Evolutionary conservation across 2,888 invertebrate species (phyloP).

Genomic region (Cheilosia vernalis): DNA sequence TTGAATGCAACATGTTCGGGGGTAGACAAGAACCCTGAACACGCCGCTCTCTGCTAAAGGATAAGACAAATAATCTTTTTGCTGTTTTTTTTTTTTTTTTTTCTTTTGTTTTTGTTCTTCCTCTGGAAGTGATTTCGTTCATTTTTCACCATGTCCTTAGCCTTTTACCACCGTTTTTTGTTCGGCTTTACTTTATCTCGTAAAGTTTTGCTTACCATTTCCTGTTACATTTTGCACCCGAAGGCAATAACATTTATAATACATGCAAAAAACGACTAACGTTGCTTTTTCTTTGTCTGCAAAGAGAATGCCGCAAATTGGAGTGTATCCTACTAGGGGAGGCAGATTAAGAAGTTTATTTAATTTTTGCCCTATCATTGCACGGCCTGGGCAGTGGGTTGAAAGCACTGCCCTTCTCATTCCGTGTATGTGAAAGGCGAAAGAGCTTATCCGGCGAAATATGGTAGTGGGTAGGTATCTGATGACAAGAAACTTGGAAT

Average conservation of each 20-base stretch:
- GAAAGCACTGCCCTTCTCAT: no score
- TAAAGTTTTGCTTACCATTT: slow-evolving; percentile 55
- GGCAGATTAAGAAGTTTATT: slow-evolving; percentile 15
- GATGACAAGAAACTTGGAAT: no score
- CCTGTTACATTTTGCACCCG: slow-evolving; percentile 61
- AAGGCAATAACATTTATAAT: slow-evolving; percentile 61
- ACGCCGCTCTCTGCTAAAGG: slow-evolving; percentile 28
- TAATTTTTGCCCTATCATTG: neutral
- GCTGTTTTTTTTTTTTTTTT: slow-evolving; percentile 16
- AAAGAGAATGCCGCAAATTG: slow-evolving; percentile 1
- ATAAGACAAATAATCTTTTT: slow-evolving; percentile 21
- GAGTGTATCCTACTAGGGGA: slow-evolving; percentile 11
- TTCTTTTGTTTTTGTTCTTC: no score
- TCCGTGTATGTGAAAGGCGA: no score
- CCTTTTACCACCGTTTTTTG: slow-evolving; percentile 14
- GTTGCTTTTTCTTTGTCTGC: slow-evolving; percentile 26
- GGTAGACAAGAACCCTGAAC: neutral
- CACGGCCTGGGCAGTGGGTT: neutral
- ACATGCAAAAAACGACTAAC: slow-evolving; percentile 53
- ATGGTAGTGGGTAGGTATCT: no score
- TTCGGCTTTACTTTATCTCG: slow-evolving; percentile 52
- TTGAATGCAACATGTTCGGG: slow-evolving; percentile 61
- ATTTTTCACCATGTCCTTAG: slow-evolving; percentile 59
- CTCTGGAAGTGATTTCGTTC: slow-evolving; percentile 45
- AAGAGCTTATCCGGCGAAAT: no score